These are phyloP conservation scores for Cyprinus carpio DNA, from an alignment of 2,113 vertebrate genomes.

Conservation along the genomic window DNA sequence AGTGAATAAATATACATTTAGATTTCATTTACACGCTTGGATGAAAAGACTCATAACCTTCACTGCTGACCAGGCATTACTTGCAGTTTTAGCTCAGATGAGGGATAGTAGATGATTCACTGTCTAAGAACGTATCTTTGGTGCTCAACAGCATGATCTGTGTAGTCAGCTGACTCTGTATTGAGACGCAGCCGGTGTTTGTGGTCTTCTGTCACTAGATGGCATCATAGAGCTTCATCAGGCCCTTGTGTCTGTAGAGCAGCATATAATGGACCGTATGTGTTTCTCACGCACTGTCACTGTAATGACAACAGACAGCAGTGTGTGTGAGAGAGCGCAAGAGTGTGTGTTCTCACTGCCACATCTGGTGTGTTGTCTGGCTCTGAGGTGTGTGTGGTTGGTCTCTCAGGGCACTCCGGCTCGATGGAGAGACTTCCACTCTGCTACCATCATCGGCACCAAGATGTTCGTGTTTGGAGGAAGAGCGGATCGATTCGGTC, in stretches of 20 bases:
- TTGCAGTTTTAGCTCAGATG: neutral
- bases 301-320: too few species aligned
- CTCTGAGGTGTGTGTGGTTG: neutral
- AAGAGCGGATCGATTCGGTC: conserved; percentile 92
- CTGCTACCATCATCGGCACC: conserved; percentile 91
- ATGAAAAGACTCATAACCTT: neutral
- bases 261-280: neutral
- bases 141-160: neutral
- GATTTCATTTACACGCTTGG: neutral
- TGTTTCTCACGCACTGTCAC: neutral
- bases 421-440: conserved; percentile 97
- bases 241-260: neutral
- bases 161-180: neutral
- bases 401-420: conserved; percentile 85
- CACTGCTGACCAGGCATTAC: neutral
- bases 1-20: neutral
- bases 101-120: neutral
- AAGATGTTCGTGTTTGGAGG: conserved; percentile 98
- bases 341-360: neutral
- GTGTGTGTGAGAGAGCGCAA: too few species aligned
- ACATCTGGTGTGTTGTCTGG: neutral
- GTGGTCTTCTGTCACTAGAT: conserved; percentile 51
- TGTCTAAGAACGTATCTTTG: too few species aligned
- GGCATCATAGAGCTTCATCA: neutral
- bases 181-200: neutral